phyloP scores from a whole-genome alignment of 2,888 invertebrate genomes.

The Steinernema hermaphroditum region DNA sequence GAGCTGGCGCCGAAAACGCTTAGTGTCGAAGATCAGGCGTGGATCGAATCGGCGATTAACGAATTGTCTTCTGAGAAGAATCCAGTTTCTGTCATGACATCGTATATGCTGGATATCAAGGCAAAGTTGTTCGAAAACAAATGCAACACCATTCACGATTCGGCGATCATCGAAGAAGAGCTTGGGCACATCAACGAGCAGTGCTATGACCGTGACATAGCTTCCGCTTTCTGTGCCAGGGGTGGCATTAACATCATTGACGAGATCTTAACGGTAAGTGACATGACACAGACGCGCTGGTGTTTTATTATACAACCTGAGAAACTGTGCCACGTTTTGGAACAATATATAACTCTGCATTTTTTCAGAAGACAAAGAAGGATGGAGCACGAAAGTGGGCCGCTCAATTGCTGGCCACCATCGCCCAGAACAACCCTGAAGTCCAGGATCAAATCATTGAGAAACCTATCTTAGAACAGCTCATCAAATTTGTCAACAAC shows the following conservation, averaged over 20 bases:
- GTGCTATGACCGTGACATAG: neutral
- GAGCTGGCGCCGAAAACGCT: neutral
- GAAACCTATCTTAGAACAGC: neutral
- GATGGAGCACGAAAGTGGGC: neutral
- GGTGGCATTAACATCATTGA: neutral
- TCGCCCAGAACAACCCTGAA: constrained; percentile 33
- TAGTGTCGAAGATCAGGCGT: neutral
- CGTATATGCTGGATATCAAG: constrained; percentile 17
- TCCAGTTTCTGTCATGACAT: neutral
- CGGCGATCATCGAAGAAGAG: neutral
- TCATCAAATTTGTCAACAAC: neutral
- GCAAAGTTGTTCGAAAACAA: neutral
- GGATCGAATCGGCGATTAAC: constrained; percentile 1
- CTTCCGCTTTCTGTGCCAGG: neutral
- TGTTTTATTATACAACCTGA: too few species aligned
- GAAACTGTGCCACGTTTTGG: too few species aligned
- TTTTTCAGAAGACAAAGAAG: neutral
- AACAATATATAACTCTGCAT: too few species aligned
- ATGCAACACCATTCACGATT: neutral
- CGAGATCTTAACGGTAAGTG: neutral
- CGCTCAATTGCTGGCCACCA: neutral
- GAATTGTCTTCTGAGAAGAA: neutral
- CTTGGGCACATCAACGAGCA: neutral
- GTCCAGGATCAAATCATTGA: constrained; percentile 31
- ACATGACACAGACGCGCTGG: too few species aligned